These are phyloP conservation scores for Hemaris fuciformis DNA, from an alignment of 2,888 invertebrate species.

Conservation along the genomic window DNA sequence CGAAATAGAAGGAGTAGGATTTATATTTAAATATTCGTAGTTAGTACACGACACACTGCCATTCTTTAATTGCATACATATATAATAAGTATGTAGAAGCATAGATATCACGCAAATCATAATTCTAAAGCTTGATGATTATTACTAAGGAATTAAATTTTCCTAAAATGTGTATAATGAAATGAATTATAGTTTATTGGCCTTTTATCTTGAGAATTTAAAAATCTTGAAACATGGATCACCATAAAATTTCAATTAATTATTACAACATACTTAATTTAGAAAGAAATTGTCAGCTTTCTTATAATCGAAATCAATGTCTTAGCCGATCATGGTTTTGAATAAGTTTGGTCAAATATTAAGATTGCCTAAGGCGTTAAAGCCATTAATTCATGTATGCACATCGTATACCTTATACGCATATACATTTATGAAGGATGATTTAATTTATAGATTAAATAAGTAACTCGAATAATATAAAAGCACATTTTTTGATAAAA, in stretches of 20 bases:
- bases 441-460: background rate
- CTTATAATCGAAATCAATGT: background rate
- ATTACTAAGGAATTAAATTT: background rate
- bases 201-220: too few species aligned
- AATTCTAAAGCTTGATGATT: background rate
- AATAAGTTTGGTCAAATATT: background rate
- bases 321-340: too few species aligned
- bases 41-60: constrained; percentile 48
- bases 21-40: constrained; percentile 12
- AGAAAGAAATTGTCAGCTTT: background rate
- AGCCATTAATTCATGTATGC: background rate
- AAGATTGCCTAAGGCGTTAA: background rate
- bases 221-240: too few species aligned
- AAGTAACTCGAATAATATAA: background rate
- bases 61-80: constrained; percentile 47
- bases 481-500: constrained; percentile 1
- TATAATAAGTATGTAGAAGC: constrained; percentile 17
- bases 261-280: too few species aligned
- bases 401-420: background rate
- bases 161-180: background rate
- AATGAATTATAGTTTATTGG: background rate
- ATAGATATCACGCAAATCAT: constrained; percentile 8
- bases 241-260: too few species aligned
- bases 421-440: background rate
- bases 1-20: background rate